These are phyloP conservation scores for Centropristis striata DNA, from an alignment of 2,113 vertebrate genomes.

Conservation along the genomic window DNA sequence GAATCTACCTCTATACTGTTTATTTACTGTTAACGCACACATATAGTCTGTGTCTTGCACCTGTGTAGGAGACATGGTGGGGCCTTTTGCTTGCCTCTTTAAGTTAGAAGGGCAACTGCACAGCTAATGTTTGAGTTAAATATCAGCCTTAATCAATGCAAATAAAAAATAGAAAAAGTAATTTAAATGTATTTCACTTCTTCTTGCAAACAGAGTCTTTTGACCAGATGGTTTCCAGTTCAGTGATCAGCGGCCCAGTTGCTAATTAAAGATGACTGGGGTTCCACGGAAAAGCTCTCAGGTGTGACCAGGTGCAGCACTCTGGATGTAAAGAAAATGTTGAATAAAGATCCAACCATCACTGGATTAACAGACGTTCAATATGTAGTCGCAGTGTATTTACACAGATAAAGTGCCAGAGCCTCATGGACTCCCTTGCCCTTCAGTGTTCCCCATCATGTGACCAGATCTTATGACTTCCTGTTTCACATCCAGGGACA, in stretches of 20 bases:
- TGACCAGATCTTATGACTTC: slow-evolving; percentile 74
- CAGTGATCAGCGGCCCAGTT: not conserved
- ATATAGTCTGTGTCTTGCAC: too few relatives aligned
- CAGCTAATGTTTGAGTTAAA: not conserved
- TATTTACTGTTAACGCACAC: too few relatives aligned
- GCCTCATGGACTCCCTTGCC: too few relatives aligned
- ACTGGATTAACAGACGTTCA: not conserved
- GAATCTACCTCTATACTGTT: too few relatives aligned
- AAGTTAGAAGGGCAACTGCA: not conserved
- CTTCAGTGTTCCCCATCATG: slow-evolving; percentile 56
- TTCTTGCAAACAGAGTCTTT: not conserved
- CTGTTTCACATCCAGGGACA: slow-evolving; percentile 65
- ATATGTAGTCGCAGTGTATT: not conserved
- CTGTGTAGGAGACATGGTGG: too few relatives aligned
- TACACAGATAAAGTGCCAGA: not conserved
- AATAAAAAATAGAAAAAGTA: not conserved
- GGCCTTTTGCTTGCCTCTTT: not conserved
- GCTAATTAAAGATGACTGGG: slow-evolving; percentile 1
- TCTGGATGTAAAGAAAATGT: not conserved
- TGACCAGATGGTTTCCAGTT: slow-evolving; percentile 12
- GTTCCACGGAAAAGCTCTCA: not conserved
- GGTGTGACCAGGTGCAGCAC: not conserved
- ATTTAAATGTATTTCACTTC: not conserved
- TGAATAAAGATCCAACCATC: not conserved
- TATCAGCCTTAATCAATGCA: too few relatives aligned